Evolutionary conservation across 92 coral and sea anemone species (phyloP), one percentile per base, ranked within the genome.

Genomic region (Phenganax stokvisi): DNA sequence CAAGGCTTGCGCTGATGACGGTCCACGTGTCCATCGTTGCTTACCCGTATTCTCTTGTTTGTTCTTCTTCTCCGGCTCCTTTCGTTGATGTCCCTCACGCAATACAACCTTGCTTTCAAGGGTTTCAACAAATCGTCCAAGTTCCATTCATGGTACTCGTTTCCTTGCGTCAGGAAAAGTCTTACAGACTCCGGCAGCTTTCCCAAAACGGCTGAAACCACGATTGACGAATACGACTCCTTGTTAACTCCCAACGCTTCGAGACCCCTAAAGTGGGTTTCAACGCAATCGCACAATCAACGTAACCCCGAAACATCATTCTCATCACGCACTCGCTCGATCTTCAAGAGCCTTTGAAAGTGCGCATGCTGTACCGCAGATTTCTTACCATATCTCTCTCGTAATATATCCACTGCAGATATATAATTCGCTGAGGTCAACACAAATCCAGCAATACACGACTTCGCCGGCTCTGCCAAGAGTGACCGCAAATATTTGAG

Each of bases 221-320:
- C 87, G n/a, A 83, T 83, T 0, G 76, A 80, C 54, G 87, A 61
- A 69, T 86, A 76, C 3, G 80, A 47, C 12, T 27, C 25, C 10
- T 83, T 37, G 70, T 83, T 80, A 20, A 86, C 87, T 0, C 74
- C 87, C 12, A 83, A 83, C 28, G 84, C 87, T 83, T 83, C 71
- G 44, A 86, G 15, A 71, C 79, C 87, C 28, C 87, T 52, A 84
- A 65, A 59, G 17, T 83, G 80, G 0, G 84, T 86, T 47, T 82
- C 86, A 29, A 70, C 44, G 15, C 58, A 17, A 66, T 82, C 78
- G 17, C 57, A 85, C 54, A 72, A 20, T 37, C 59, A 31, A 10
- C 81, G 55, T 13, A 85, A 81, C 30, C 56, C 51, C 51, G 30
- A 54, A 7, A 69, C 37, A 80, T 80, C 78, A 27, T 80, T 73